Evolutionary conservation across 2,113 vertebrate genomes (phyloP), one percentile per base, ranked within the genome.

Genomic region (Nestor notabilis): DNA sequence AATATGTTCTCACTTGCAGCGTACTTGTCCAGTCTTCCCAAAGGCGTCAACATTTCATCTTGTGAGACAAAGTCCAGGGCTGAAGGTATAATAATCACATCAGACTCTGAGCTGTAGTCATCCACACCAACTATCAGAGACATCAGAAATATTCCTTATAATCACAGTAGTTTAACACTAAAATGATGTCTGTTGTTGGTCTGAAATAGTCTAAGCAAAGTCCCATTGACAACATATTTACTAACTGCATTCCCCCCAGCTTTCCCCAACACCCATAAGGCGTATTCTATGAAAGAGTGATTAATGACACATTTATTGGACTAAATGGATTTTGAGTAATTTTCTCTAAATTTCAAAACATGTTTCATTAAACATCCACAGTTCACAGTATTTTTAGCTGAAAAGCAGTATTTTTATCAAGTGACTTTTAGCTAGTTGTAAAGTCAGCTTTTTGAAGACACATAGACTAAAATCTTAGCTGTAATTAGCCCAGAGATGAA

Each of bases 71-170:
- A 99, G 98, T 99, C 99, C 98, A 99, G 97, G 98, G 99, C 99
- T 99, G 99, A 99, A 98, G 98, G 98, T 98, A 99, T 97, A 99
- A 99, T 98, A 98, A 99, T 98, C 98, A 98, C 98, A 98, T 99
- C 98, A 99, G 98, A 99, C 98, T 99, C 99, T 98, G 99, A 99
- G 98, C 98, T 98, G 98, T 98, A 99, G 98, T 98, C 99, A 99
- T 99, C 99, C 98, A 99, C 98, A 99, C 98, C 98, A 98, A 99
- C 99, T 99, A 99, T 96, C 98, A 99, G 98, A 99, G 95, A 99
- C 98, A 99, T 97, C 98, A 98, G 98, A 99, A 98, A 99, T 97
- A 98, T 85, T 97, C 96, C 97, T 98, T 98, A 98, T 79, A 97
- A 98, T 97, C 93, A 97, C 87, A 95, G 89, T 37, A 96, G 92